Conservation (phyloP, 2,797 vertebrate species). For the Sebastiscus albofasciatus region DNA sequence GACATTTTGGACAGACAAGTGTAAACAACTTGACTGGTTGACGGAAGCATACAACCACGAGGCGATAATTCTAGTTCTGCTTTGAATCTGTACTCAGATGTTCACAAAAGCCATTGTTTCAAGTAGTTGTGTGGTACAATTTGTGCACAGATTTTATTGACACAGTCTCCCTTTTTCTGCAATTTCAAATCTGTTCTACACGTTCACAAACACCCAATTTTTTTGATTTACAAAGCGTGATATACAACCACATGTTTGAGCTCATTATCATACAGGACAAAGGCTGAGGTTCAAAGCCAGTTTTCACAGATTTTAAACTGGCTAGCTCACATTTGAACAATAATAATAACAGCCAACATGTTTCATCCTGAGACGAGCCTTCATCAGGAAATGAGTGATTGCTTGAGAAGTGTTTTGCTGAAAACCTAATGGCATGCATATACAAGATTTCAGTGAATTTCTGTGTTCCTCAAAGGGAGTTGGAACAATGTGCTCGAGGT, state of each 20-base stretch:
- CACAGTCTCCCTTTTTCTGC: neutral
- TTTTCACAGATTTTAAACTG: constrained; percentile 12
- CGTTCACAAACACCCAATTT: neutral
- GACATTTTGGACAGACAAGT: too few species aligned
- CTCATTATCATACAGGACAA: neutral
- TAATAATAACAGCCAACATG: neutral
- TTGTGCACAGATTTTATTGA: neutral
- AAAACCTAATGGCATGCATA: constrained; percentile 32
- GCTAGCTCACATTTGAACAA: neutral
- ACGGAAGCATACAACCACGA: too few species aligned
- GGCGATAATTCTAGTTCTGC: neutral
- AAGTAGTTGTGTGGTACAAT: neutral
- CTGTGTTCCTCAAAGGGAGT: constrained; percentile 36
- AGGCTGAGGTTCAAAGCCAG: neutral
- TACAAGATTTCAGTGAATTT: constrained; percentile 36
- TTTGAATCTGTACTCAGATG: neutral
- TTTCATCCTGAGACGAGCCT: constrained; percentile 12
- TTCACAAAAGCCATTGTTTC: neutral
- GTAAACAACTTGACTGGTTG: too few species aligned
- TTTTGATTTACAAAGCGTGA: neutral
- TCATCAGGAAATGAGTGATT: constrained; percentile 39
- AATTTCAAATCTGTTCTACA: neutral
- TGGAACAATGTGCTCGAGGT: constrained; percentile 53
- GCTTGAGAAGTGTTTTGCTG: constrained; percentile 34
- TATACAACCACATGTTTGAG: neutral